Evolutionary conservation across 2,888 invertebrate species (phyloP).

Genomic region (Apodemia hepburni): DNA sequence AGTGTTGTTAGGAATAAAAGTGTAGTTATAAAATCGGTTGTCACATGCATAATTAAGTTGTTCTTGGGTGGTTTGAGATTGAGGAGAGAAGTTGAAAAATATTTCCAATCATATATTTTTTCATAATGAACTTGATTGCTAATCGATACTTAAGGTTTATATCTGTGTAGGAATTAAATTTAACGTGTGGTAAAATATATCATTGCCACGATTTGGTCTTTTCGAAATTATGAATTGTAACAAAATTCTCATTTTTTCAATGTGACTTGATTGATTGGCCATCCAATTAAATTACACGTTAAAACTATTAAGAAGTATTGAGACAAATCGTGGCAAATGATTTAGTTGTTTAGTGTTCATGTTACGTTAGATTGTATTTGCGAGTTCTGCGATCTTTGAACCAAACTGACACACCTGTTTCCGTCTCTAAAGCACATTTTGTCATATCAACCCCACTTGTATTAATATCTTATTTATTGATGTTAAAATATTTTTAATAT

Average conservation of each 20-base stretch:
- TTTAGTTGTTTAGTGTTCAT: conserved; percentile 78
- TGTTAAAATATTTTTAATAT: conserved; percentile 31
- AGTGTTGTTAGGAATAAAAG: conserved; percentile 76
- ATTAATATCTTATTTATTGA: conserved; percentile 29
- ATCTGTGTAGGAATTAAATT: conserved; percentile 76
- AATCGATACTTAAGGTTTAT: conserved; percentile 77
- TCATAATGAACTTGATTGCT: conserved; percentile 77
- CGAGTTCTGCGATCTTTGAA: conserved; percentile 56
- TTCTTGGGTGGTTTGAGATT: conserved; percentile 75
- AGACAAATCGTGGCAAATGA: conserved; percentile 57
- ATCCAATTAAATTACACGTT: neutral
- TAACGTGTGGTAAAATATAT: conserved; percentile 71
- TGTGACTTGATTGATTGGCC: neutral
- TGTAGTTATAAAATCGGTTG: conserved; percentile 77
- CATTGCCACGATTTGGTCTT: conserved; percentile 50
- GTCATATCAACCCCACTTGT: conserved; percentile 55
- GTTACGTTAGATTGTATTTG: conserved; percentile 74
- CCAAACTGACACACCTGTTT: conserved; percentile 56
- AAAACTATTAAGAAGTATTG: conserved; percentile 31
- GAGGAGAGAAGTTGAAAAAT: conserved; percentile 75
- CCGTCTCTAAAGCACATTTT: conserved; percentile 59
- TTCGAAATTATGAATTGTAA: conserved; percentile 26
- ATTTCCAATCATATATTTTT: conserved; percentile 80
- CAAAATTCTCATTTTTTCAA: conserved; percentile 16
- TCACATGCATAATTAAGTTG: conserved; percentile 77